phyloP scores from a whole-genome alignment of 1,140 invertebrate genomes.

The Cryptotermes secundus region DNA sequence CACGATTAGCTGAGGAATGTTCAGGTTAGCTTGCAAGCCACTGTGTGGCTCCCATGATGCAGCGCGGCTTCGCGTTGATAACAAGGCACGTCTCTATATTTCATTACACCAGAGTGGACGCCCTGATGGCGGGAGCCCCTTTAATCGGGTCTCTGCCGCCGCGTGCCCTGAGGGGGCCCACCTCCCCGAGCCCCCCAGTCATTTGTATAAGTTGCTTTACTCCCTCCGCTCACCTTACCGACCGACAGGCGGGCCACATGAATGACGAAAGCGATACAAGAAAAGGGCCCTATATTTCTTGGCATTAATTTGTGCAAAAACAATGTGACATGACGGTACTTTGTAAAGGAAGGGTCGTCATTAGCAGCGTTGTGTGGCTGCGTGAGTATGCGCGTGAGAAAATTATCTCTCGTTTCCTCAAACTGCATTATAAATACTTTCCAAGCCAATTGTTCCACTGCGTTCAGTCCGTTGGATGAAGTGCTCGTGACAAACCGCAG shows the following conservation, averaged over 20 bases:
- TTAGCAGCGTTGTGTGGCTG: not conserved
- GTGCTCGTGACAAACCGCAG: too few relatives aligned
- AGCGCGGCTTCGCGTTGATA: not conserved
- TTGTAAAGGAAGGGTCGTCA: not conserved
- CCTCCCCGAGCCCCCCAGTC: conserved; percentile 8
- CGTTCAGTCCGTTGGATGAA: not conserved
- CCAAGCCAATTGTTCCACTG: not conserved
- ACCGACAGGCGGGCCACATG: not conserved
- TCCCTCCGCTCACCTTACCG: not conserved
- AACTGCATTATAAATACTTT: not conserved
- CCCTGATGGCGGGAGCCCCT: conserved; percentile 14
- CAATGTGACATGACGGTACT: not conserved
- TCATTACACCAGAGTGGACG: conserved; percentile 17
- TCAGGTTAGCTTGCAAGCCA: conserved; percentile 6
- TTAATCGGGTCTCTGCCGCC: conserved; percentile 1
- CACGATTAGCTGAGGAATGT: not conserved
- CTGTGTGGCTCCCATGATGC: not conserved
- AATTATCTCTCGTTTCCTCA: not conserved
- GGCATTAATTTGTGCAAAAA: conserved; percentile 16
- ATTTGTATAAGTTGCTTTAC: conserved; percentile 13
- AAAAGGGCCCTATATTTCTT: not conserved
- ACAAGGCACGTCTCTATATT: conserved; percentile 16
- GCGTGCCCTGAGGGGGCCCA: conserved; percentile 9
- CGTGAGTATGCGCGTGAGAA: not conserved
- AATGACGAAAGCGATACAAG: conserved; percentile 13